Conservation (phyloP, 2,113 vertebrate species). For the Taxidea taxus region DNA sequence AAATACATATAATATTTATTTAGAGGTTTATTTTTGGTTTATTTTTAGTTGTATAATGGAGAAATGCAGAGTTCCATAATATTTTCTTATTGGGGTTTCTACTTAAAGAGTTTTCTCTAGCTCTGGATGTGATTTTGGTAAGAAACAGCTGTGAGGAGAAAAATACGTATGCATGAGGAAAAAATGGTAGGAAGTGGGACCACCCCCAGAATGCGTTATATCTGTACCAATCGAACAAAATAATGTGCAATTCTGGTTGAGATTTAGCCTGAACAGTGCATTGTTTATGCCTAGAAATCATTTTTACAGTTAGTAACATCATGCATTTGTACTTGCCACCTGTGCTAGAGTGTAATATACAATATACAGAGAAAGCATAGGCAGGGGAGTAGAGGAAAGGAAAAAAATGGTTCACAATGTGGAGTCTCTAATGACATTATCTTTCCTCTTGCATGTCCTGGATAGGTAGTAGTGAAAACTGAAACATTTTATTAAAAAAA, state of each 20-base stretch:
- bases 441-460: background rate
- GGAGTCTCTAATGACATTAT: background rate
- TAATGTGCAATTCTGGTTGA: background rate
- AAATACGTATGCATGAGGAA: background rate
- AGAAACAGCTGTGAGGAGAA: background rate
- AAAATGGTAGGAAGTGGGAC: background rate
- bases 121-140: background rate
- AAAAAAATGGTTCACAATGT: background rate
- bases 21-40: background rate
- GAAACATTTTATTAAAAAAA: background rate
- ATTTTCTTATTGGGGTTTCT: background rate
- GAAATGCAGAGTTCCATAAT: background rate
- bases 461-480: background rate
- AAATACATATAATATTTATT: background rate
- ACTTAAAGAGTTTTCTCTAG: background rate
- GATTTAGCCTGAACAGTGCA: background rate
- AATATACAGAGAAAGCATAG: background rate
- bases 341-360: background rate
- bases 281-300: background rate
- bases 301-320: background rate
- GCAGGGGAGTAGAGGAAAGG: background rate
- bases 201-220: background rate
- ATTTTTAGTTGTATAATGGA: background rate
- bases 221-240: background rate
- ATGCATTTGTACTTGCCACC: background rate